phyloP scores from a whole-genome alignment of 2,888 invertebrate species.

The Creontiades dilutus region DNA sequence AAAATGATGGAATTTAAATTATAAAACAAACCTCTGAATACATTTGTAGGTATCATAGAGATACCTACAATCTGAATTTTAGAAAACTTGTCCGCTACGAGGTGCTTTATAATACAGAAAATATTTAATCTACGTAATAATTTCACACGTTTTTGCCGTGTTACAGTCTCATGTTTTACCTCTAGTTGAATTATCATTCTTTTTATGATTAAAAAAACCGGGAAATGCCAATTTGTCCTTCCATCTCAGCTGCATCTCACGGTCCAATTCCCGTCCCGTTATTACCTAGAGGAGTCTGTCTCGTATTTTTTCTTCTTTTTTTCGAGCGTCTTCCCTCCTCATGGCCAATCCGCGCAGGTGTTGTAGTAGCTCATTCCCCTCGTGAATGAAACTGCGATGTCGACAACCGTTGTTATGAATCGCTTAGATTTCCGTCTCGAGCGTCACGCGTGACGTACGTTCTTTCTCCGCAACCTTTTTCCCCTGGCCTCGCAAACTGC shows the following conservation, averaged over 20 bases:
- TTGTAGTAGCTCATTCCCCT: constrained; percentile 27
- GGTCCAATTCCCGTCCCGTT: background rate
- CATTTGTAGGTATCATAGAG: too few species aligned
- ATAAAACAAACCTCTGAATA: too few species aligned
- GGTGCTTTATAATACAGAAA: too few species aligned
- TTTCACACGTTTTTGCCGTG: too few species aligned
- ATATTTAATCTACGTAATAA: too few species aligned
- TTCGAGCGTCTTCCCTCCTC: background rate
- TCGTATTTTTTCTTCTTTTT: constrained; percentile 10
- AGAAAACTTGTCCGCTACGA: too few species aligned
- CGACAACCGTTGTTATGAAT: constrained; percentile 36
- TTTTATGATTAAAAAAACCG: too few species aligned
- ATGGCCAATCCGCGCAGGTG: constrained; percentile 20
- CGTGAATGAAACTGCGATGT: constrained; percentile 35
- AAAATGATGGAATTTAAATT: too few species aligned
- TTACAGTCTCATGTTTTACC: too few species aligned
- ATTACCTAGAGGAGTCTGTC: constrained; percentile 16
- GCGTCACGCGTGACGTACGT: constrained; percentile 35
- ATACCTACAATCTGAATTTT: too few species aligned
- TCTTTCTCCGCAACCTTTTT: background rate
- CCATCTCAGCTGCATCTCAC: background rate
- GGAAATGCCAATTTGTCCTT: background rate
- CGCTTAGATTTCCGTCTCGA: constrained; percentile 22
- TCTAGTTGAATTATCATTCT: too few species aligned
- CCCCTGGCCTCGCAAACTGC: background rate